Evolutionary conservation across 2,797 vertebrate genomes (phyloP).

Genomic region (Acrossocheilus fasciatus): DNA sequence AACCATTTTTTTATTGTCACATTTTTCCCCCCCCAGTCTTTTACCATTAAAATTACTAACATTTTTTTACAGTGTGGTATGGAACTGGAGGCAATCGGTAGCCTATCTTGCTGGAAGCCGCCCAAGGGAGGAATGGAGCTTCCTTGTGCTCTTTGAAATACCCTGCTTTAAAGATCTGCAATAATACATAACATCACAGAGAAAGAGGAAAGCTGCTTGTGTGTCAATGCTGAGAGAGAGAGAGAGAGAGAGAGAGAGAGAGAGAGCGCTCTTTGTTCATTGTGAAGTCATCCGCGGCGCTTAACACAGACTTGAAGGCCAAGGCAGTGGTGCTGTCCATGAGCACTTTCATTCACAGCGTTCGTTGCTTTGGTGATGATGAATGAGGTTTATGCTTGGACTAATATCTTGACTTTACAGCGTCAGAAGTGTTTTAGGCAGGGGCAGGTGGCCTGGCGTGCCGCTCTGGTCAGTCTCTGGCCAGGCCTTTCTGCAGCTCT

Average conservation of each 20-base stretch:
- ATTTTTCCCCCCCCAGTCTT: no score
- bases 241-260: background rate
- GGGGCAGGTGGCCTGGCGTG: conserved; percentile 31
- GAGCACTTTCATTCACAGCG: conserved; percentile 58
- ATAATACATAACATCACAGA: conserved; percentile 36
- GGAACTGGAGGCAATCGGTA: background rate
- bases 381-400: conserved; percentile 65
- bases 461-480: conserved; percentile 47
- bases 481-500: conserved; percentile 54
- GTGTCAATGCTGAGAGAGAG: conserved; percentile 7
- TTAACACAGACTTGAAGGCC: conserved; percentile 19
- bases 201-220: background rate
- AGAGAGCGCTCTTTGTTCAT: conserved; percentile 46
- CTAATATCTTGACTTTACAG: conserved; percentile 53
- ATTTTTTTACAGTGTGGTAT: background rate
- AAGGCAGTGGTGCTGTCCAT: conserved; percentile 54
- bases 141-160: conserved; percentile 7
- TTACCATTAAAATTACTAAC: background rate
- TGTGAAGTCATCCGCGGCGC: conserved; percentile 46
- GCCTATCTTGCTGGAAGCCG: background rate
- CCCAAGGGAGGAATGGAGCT: background rate
- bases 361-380: conserved; percentile 61
- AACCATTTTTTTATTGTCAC: no score
- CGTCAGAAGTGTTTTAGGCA: conserved; percentile 56
- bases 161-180: background rate